phyloP scores from a whole-genome alignment of 2,888 invertebrate species.

The Xanthorhoe designata region DNA sequence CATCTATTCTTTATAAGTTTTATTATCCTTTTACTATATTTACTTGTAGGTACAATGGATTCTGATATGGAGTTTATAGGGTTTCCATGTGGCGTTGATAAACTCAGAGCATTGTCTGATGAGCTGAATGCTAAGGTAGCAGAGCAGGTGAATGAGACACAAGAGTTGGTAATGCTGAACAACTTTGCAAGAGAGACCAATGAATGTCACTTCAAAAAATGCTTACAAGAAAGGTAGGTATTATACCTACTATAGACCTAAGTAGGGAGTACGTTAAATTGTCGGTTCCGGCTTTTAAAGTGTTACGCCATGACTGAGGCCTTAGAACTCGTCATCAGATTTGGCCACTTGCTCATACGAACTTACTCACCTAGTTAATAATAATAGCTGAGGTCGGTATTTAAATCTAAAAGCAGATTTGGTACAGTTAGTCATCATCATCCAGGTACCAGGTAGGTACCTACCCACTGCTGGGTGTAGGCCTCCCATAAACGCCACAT shows the following conservation, averaged over 20 bases:
- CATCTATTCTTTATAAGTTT: conserved; percentile 14
- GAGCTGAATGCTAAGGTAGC: conserved; percentile 65
- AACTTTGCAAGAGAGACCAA: conserved; percentile 69
- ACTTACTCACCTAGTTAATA: too few relatives aligned
- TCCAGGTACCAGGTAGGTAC: too few relatives aligned
- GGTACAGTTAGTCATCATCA: too few relatives aligned
- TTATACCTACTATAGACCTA: neutral
- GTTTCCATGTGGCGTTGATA: conserved; percentile 51
- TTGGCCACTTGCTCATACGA: too few relatives aligned
- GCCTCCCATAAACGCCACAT: too few relatives aligned
- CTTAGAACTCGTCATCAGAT: too few relatives aligned
- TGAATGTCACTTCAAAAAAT: conserved; percentile 67
- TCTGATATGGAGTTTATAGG: conserved; percentile 58
- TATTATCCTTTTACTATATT: conserved; percentile 25
- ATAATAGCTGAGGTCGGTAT: too few relatives aligned
- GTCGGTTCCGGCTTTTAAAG: too few relatives aligned
- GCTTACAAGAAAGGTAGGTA: conserved; percentile 69
- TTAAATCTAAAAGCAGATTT: too few relatives aligned
- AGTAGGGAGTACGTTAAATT: too few relatives aligned
- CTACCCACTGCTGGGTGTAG: too few relatives aligned
- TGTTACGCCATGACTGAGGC: too few relatives aligned
- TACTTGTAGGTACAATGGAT: conserved; percentile 53
- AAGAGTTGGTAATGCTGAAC: conserved; percentile 72
- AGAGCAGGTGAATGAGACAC: conserved; percentile 67
- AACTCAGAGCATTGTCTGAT: conserved; percentile 58